Evolutionary conservation across 2,888 invertebrate species (phyloP).

Genomic region (Charanyca ferruginea): DNA sequence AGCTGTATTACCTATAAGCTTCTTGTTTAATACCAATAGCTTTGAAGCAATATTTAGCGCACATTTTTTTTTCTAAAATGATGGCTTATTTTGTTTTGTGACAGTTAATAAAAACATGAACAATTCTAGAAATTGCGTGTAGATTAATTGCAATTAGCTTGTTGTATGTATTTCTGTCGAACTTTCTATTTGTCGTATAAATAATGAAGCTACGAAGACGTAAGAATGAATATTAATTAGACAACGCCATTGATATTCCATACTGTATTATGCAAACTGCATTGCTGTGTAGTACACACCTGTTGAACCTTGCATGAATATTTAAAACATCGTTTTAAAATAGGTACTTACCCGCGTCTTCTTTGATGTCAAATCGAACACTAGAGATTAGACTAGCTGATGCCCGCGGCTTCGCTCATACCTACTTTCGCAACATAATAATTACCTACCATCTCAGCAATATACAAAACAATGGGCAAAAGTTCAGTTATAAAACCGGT

Average conservation of each 20-base stretch:
- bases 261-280: constrained; percentile 70
- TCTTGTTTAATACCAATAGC: no score
- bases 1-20: no score
- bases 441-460: no score
- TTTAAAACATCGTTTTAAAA: constrained; percentile 17
- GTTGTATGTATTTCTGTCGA: constrained; percentile 46
- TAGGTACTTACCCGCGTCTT: not conserved
- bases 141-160: constrained; percentile 43
- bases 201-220: constrained; percentile 59
- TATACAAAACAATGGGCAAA: not conserved
- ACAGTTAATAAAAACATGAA: not conserved
- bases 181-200: constrained; percentile 69
- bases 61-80: not conserved
- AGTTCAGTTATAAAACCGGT: no score
- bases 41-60: not conserved
- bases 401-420: no score
- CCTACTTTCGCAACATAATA: constrained; percentile 9
- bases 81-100: not conserved
- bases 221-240: constrained; percentile 72
- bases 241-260: constrained; percentile 64
- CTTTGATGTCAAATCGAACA: constrained; percentile 13
- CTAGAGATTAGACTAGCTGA: no score
- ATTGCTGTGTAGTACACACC: constrained; percentile 45
- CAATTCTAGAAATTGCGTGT: constrained; percentile 49
- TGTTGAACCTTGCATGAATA: constrained; percentile 30